Percentiles rank a stretch among this genome's conserved stretches.
Evolutionary conservation across 2,888 invertebrate genomes (phyloP).

Genomic region (Mechanitis mazaeus): DNA sequence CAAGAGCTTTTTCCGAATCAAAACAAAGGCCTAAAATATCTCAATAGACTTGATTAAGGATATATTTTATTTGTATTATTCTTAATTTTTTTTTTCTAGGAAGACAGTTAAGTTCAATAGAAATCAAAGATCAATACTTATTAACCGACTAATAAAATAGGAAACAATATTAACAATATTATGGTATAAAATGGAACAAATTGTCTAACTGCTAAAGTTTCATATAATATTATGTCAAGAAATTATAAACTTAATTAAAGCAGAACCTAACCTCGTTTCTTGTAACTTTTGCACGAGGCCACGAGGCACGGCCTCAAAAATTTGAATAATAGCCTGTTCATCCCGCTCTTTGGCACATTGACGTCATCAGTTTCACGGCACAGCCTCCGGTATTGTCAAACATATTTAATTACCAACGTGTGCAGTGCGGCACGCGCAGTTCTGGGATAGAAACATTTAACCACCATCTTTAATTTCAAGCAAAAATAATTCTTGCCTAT

Average conservation of each 20-base stretch:
- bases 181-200: background rate
- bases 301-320: conserved; percentile 25
- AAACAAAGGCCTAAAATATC: conserved; percentile 39
- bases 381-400: conserved; percentile 72
- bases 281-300: conserved; percentile 15
- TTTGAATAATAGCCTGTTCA: conserved; percentile 38
- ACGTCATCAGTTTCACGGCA: conserved; percentile 63
- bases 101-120: no score
- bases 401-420: conserved; percentile 75
- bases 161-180: no score
- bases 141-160: no score
- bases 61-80: background rate
- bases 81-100: no score
- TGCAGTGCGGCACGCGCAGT: conserved; percentile 75
- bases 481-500: conserved; percentile 20
- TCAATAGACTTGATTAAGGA: background rate
- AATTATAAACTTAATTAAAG: conserved; percentile 12
- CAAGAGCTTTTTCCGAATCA: conserved; percentile 50
- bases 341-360: conserved; percentile 47
- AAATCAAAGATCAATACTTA: no score
- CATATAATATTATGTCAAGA: conserved; percentile 8
- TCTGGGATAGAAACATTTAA: conserved; percentile 36
- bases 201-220: no score
- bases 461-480: conserved; percentile 6
- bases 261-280: conserved; percentile 23